Percentiles rank a stretch among this genome's conserved stretches.
Evolutionary conservation across 2,797 vertebrate species (phyloP).

Genomic region (Melanotaenia pygmaea): DNA sequence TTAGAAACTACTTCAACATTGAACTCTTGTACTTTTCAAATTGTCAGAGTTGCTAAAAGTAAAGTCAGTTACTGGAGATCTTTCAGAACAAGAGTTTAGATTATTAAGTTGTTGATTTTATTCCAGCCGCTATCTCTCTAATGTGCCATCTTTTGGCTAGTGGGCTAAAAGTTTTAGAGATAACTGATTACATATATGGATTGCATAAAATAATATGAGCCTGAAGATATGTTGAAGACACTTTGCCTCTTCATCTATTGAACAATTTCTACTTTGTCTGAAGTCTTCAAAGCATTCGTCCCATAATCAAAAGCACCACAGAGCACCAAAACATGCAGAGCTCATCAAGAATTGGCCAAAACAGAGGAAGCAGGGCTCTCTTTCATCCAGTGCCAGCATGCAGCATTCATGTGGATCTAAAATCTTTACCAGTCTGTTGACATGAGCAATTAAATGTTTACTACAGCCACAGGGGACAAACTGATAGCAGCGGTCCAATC

Average conservation of each 20-base stretch:
- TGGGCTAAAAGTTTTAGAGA: background rate
- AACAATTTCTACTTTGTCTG: conserved; percentile 15
- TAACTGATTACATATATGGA: background rate
- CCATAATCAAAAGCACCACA: conserved; percentile 26
- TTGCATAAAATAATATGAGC: background rate
- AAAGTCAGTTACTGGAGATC: background rate
- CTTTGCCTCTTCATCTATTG: background rate
- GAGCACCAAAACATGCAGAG: background rate
- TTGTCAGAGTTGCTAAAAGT: background rate
- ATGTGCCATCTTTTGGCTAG: background rate
- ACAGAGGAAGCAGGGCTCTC: background rate
- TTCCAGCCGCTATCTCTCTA: background rate
- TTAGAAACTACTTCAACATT: background rate
- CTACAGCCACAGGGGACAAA: conserved; percentile 20
- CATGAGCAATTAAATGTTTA: conserved; percentile 47
- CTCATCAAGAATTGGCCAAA: no score
- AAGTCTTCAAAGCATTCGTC: background rate
- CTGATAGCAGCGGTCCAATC: conserved; percentile 16
- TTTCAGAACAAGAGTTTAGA: background rate
- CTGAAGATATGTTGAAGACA: background rate
- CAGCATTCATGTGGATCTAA: conserved; percentile 25
- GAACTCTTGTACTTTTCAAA: background rate
- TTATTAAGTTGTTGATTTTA: background rate
- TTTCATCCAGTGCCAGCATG: conserved; percentile 24
- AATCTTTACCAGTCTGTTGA: conserved; percentile 30